These are phyloP conservation scores for Stomatorhinus ivindoensis DNA, from an alignment of 2,113 vertebrate genomes.

Conservation along the genomic window DNA sequence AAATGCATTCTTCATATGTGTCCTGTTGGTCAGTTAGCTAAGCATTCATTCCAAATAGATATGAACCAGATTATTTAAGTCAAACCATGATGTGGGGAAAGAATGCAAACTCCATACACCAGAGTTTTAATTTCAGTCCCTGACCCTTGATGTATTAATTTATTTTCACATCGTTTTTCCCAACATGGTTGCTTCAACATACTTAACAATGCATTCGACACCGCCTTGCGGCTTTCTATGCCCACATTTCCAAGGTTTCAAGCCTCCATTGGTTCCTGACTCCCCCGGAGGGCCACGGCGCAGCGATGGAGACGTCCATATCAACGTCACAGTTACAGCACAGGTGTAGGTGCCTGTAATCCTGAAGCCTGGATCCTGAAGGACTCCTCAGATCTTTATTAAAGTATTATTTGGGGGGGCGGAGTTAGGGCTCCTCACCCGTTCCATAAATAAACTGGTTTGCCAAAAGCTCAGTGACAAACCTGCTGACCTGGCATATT, in stretches of 20 bases:
- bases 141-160: background rate
- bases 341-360: background rate
- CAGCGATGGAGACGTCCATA: background rate
- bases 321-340: background rate
- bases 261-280: background rate
- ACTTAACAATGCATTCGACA: background rate
- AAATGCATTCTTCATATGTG: background rate
- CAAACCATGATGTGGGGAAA: background rate
- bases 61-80: background rate
- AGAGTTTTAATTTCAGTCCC: background rate
- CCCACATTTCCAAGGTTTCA: background rate
- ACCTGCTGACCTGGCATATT: background rate
- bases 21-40: background rate
- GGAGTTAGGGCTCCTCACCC: background rate
- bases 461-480: background rate
- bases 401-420: background rate
- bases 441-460: background rate
- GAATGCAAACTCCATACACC: background rate
- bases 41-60: background rate
- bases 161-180: background rate
- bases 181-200: background rate
- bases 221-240: background rate
- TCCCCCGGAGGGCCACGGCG: background rate
- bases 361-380: background rate
- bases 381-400: background rate